Base-by-base conservation (phyloP, 2,888 invertebrate genomes). In the Oxystoma pomonae region DNA sequence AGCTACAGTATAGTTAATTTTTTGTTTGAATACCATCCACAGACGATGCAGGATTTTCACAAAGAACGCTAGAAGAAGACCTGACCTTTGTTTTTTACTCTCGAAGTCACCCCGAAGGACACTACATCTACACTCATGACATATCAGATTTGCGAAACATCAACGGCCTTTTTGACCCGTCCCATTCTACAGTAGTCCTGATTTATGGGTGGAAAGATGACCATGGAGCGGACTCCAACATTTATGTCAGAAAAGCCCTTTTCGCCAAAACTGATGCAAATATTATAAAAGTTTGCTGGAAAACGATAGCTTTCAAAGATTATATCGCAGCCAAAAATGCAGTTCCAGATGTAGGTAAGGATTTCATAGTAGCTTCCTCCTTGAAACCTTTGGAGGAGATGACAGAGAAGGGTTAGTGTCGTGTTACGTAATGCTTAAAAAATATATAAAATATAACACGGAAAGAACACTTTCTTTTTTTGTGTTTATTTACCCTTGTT, bases 251-350 rank as follows among this genome's bases (percentile, higher is more conserved):
- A 59, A 17, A 63, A n/a, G 61, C 67, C 17, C 51, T 67, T 60
- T 61, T 67, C n/a, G 49, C 53, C 2, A 64, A 65, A 58, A 19
- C 16, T 7, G 55, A 67, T 50, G 65, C 62, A 16, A 67, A 67
- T 55, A 52, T 67, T 5, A 60, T 67, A 16, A 64, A 63, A 60
- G 60, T 65, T 16, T 63, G 63, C 55, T 67, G 67, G 67, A 57
- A 60, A 49, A 22, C 61, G 12, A 58, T 58, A 2, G 65, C 67
- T 3, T 51, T 19, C 16, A n/a, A 53, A n/a, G 53, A 53, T 53
- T 59, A 59, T 53, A 19, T 59, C 2, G n/a, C 19, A n/a, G 59
- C 59, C 3, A 59, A 59, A 53, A 59, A 59, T 53, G 5, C 53
- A n/a, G 59, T 59, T 7, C 55, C 59, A 3, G 22, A 18, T 1